Evolutionary conservation across 2,797 vertebrate species (phyloP).

Genomic region (Urosaurus nigricauda): DNA sequence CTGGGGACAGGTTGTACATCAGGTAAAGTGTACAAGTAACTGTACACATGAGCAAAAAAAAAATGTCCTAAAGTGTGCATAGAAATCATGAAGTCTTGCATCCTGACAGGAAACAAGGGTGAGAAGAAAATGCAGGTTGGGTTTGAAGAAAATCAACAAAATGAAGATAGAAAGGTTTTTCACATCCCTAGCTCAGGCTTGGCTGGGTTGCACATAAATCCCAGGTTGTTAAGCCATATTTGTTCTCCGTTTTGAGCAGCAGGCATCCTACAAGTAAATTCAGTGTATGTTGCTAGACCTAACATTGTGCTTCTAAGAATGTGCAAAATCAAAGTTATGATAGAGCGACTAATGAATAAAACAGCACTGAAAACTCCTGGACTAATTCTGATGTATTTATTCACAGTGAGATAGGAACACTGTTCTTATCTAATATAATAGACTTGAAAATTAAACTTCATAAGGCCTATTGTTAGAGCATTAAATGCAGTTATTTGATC

Average conservation of each 20-base stretch:
- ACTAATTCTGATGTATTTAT: slow-evolving; percentile 31
- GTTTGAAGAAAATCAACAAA: too few relatives aligned
- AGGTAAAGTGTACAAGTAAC: too few relatives aligned
- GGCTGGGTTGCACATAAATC: not conserved
- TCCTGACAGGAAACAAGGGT: too few relatives aligned
- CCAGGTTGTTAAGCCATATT: not conserved
- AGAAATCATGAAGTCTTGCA: too few relatives aligned
- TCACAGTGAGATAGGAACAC: slow-evolving; percentile 4
- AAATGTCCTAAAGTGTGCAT: too few relatives aligned
- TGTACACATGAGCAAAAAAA: too few relatives aligned
- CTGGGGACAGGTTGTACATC: too few relatives aligned
- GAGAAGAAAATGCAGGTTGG: too few relatives aligned
- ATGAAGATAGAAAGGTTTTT: too few relatives aligned
- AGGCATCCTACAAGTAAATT: not conserved
- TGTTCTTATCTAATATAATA: slow-evolving; percentile 26
- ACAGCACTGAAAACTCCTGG: slow-evolving; percentile 14
- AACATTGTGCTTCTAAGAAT: not conserved
- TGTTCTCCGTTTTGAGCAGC: not conserved
- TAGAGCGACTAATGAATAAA: slow-evolving; percentile 13
- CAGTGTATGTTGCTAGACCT: not conserved
- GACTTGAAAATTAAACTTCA: slow-evolving; percentile 31
- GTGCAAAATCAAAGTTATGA: not conserved
- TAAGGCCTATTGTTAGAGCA: slow-evolving; percentile 19
- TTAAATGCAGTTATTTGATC: slow-evolving; percentile 34
- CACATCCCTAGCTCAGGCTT: not conserved